These are phyloP conservation scores for Thamnophis sirtalis DNA, from an alignment of 2,113 vertebrate genomes.

Conservation along the genomic window DNA sequence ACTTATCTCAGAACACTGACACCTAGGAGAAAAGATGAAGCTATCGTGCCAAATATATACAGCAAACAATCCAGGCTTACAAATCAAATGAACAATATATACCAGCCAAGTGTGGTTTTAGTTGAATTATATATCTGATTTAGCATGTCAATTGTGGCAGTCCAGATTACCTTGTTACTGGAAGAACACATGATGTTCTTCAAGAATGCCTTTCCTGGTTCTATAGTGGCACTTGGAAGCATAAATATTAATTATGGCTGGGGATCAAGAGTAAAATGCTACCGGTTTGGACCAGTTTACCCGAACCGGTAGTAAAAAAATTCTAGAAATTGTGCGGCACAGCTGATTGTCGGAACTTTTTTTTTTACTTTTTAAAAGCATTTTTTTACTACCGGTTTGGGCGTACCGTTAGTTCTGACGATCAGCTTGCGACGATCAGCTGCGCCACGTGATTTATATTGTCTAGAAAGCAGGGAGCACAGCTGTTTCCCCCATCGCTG, in stretches of 20 bases:
- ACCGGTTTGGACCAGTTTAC: no score
- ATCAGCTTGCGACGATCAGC: no score
- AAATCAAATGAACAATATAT: not conserved
- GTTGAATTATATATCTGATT: not conserved
- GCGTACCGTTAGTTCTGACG: no score
- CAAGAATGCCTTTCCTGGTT: not conserved
- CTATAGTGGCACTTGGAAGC: not conserved
- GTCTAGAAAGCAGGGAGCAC: no score
- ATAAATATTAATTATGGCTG: not conserved
- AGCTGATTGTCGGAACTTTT: no score
- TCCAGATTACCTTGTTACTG: not conserved
- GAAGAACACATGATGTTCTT: not conserved
- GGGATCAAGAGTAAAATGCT: not conserved
- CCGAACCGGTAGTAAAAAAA: no score
- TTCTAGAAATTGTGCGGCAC: no score
- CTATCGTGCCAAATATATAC: not conserved
- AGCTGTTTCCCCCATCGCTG: no score
- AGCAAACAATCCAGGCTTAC: not conserved
- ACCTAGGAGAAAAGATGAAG: not conserved
- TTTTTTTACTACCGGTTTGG: no score
- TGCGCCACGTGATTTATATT: no score
- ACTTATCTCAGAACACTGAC: not conserved
- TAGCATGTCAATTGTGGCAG: not conserved
- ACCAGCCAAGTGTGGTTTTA: not conserved
- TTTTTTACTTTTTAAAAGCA: no score